These are phyloP conservation scores for Tenthredo mesomela DNA, from an alignment of 2,888 invertebrate genomes.

Conservation along the genomic window DNA sequence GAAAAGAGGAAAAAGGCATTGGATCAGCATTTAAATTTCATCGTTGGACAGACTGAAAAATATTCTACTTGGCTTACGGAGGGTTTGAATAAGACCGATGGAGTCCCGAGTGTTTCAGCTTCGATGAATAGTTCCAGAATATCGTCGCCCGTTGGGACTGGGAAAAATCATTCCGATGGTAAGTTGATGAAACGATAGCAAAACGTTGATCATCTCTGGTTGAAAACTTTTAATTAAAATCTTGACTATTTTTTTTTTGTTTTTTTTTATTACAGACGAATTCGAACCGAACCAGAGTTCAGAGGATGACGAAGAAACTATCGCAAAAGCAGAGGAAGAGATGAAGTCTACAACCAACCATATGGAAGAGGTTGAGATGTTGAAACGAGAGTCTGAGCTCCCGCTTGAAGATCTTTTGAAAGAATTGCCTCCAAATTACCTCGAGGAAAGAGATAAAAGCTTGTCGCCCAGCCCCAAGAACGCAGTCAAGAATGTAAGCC, in stretches of 20 bases:
- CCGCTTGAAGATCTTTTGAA: constrained; percentile 93
- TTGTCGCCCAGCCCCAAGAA: constrained; percentile 71
- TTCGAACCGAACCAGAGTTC: constrained; percentile 90
- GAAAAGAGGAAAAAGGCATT: constrained; percentile 96
- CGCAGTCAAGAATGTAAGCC: constrained; percentile 59
- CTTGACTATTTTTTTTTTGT: not conserved
- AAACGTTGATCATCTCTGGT: not conserved
- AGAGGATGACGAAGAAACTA: constrained; percentile 96
- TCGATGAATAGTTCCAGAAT: constrained; percentile 77
- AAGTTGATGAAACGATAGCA: constrained; percentile 55
- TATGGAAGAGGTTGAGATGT: constrained; percentile 89
- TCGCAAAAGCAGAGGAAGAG: constrained; percentile 90
- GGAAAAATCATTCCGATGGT: constrained; percentile 76
- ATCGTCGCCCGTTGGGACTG: constrained; percentile 73
- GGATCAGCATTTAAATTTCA: constrained; percentile 97
- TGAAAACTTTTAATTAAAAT: not conserved
- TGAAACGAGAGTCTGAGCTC: constrained; percentile 93
- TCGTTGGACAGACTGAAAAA: constrained; percentile 99
- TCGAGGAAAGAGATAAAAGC: constrained; percentile 84
- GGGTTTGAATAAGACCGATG: constrained; percentile 85
- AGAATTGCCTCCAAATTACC: constrained; percentile 89
- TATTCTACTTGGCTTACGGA: constrained; percentile 95
- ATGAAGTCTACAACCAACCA: constrained; percentile 80
- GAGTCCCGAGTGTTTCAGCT: constrained; percentile 74
- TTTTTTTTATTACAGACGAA: constrained; percentile 82